Percentiles rank a stretch among this genome's conserved stretches.
Conservation (phyloP, 2,888 invertebrate species). For the Aethes cnicana region DNA sequence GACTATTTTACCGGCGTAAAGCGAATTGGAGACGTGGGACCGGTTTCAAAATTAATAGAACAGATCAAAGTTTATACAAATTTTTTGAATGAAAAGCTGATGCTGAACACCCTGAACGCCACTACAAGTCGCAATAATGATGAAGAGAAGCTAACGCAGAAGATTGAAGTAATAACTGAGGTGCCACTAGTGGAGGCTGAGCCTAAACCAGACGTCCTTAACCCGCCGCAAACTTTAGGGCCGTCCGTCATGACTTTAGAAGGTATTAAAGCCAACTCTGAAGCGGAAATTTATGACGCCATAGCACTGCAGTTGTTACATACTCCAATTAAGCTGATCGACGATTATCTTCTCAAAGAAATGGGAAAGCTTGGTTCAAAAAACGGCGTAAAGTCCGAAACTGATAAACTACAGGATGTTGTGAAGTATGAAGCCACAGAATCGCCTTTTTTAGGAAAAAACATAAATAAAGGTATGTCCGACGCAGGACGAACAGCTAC, state of each 20-base stretch:
- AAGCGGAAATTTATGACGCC: not conserved
- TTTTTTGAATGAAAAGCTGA: too few relatives aligned
- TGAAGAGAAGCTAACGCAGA: slow-evolving; percentile 9
- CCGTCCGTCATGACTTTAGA: slow-evolving; percentile 10
- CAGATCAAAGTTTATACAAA: too few relatives aligned
- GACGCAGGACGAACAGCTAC: too few relatives aligned
- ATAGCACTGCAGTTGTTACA: not conserved
- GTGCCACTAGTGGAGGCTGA: slow-evolving; percentile 18
- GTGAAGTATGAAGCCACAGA: too few relatives aligned
- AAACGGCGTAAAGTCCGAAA: too few relatives aligned
- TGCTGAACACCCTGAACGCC: too few relatives aligned
- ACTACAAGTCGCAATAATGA: not conserved
- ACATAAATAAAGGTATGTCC: too few relatives aligned
- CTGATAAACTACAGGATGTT: too few relatives aligned
- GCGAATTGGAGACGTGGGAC: not conserved
- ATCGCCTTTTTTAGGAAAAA: too few relatives aligned
- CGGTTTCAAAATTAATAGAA: too few relatives aligned
- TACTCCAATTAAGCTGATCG: not conserved
- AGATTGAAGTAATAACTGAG: slow-evolving; percentile 14
- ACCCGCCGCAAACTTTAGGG: slow-evolving; percentile 8
- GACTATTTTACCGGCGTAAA: too few relatives aligned
- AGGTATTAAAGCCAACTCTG: not conserved
- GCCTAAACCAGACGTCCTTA: slow-evolving; percentile 3
- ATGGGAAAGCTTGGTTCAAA: not conserved
- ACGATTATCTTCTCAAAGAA: not conserved